Base-by-base conservation (phyloP, 2,797 vertebrate genomes). In the Zalophus californianus region DNA sequence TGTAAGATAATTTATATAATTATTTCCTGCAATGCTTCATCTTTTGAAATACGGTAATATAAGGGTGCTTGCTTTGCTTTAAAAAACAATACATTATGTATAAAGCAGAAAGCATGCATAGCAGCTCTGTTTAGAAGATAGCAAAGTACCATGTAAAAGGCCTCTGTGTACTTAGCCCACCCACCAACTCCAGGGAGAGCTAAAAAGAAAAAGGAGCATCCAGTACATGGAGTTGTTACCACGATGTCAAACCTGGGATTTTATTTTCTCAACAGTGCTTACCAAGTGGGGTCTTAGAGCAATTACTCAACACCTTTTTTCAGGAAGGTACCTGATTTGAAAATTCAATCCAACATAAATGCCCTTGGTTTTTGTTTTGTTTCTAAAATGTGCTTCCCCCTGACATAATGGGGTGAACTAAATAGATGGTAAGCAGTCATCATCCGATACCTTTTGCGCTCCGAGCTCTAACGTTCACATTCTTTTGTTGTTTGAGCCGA, bases 81-180 rank as follows among this genome's bases (percentile, higher is more conserved):
- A 98, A 98, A 98, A 96, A 98, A 89, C 95, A 96, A 98, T 16
- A 91, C 91, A n/a, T 97, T 99, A 98, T 98, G 98, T 99, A 98
- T 99, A 99, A 99, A 98, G 98, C 98, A 98, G 98, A 99, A 96
- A 98, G 98, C 98, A 98, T 98, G 98, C 98, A 98, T 98, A 98
- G 97, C 98, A 98, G 97, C 97, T 99, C 98, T 99, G 98, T 99
- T 99, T 99, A 98, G 98, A 98, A 98, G 98, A 98, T 96, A 99
- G 98, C 97, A 96, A 98, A 99, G 98, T 98, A 98, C 98, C 98
- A 98, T 97, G 98, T 98, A 98, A 98, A 98, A 98, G 98, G 97
- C 97, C 98, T 99, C 98, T 98, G 97, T 98, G 98, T 98, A 98
- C 98, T 96, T 97, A 99, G 99, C 98, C 99, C 99, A 99, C 99